phyloP scores from a whole-genome alignment of 1,140 invertebrate genomes.

The Teleopsis dalmanni region DNA sequence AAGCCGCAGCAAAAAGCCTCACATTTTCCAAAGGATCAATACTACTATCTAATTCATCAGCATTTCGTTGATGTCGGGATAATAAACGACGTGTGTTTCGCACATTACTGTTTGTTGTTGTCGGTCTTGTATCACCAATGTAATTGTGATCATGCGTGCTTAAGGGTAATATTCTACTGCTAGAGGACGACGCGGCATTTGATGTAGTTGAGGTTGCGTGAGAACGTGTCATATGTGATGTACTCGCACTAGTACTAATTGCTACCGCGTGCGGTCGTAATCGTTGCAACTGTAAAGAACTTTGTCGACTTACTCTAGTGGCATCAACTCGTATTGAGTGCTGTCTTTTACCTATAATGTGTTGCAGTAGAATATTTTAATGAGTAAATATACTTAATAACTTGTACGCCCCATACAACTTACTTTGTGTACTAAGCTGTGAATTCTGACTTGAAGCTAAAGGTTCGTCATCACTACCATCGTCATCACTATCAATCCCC shows the following conservation, averaged over 20 bases:
- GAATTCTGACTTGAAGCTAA: conserved; percentile 33
- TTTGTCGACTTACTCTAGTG: neutral
- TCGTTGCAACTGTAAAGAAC: conserved; percentile 9
- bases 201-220: conserved; percentile 36
- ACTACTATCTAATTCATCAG: conserved; percentile 35
- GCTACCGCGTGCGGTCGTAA: conserved; percentile 5
- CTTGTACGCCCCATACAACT: neutral
- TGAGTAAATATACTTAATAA: neutral
- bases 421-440: conserved; percentile 22
- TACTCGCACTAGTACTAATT: conserved; percentile 18
- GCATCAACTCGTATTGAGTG: neutral
- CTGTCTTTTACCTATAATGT: too few relatives aligned
- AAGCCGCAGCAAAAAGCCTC: conserved; percentile 17
- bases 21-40: conserved; percentile 33
- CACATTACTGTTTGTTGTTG: conserved; percentile 14
- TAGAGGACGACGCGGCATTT: too few relatives aligned
- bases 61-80: conserved; percentile 41
- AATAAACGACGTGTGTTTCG: conserved; percentile 25
- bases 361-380: neutral
- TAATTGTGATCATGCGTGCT: conserved; percentile 39
- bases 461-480: conserved; percentile 38
- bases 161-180: conserved; percentile 3
- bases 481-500: conserved; percentile 24
- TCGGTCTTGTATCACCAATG: conserved; percentile 26
- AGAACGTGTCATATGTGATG: conserved; percentile 38